phyloP scores from a whole-genome alignment of 1,140 invertebrate genomes.

The Ips typographus region DNA sequence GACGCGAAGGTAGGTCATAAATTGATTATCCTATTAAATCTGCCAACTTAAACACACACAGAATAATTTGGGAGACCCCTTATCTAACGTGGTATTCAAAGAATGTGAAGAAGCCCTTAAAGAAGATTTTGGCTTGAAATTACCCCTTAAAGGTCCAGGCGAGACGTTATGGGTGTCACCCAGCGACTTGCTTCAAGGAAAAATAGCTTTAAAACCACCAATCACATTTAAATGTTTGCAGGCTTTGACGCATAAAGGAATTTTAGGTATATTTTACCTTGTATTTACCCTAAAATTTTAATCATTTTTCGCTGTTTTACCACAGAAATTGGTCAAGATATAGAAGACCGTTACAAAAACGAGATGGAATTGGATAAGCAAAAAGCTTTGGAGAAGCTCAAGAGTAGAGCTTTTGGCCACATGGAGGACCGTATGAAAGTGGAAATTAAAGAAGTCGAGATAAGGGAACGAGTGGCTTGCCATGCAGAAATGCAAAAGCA shows the following conservation, averaged over 20 bases:
- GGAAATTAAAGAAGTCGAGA: constrained; percentile 36
- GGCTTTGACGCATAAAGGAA: constrained; percentile 53
- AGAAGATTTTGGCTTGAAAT: constrained; percentile 42
- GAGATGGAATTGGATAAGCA: constrained; percentile 44
- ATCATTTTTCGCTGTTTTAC: constrained; percentile 30
- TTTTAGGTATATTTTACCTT: constrained; percentile 48
- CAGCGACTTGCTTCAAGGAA: constrained; percentile 49
- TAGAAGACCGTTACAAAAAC: constrained; percentile 45
- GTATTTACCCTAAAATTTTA: not conserved
- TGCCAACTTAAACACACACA: not conserved
- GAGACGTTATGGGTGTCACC: constrained; percentile 50
- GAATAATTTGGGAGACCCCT: constrained; percentile 35
- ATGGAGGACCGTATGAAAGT: constrained; percentile 28
- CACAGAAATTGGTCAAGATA: constrained; percentile 44
- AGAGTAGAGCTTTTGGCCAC: constrained; percentile 19
- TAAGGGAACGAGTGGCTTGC: constrained; percentile 37
- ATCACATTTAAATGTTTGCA: constrained; percentile 48
- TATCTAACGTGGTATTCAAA: constrained; percentile 44
- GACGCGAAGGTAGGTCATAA: constrained; percentile 23
- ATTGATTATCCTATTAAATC: not conserved
- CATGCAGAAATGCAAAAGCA: constrained; percentile 41
- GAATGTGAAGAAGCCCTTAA: constrained; percentile 41
- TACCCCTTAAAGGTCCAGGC: constrained; percentile 44
- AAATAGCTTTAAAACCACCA: constrained; percentile 46
- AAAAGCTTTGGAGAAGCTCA: constrained; percentile 43